Evolutionary conservation across 2,797 vertebrate species (phyloP), one percentile per base, ranked within the genome.

Genomic region (Cryptoblepharus egeriae): DNA sequence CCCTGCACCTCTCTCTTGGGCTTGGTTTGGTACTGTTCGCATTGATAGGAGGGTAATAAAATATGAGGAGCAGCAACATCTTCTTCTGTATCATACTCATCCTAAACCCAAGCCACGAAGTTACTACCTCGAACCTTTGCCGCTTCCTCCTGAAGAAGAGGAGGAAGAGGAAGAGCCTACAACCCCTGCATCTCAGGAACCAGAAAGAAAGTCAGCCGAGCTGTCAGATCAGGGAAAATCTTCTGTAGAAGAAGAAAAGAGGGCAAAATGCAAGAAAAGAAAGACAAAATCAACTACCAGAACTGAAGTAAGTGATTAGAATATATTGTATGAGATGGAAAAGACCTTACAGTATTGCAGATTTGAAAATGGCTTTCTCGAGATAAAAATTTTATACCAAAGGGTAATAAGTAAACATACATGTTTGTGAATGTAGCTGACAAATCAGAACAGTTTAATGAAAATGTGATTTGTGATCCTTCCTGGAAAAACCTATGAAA

Each of bases 1-100:
- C 84, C 95, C 95, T 2, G 95, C 95, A 28, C 95, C 95, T n/a
- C 94, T 96, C 49, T 96, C 95, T 55, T 96, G 95, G 95, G 93
- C 95, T 22, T 96, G 95, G 95, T 96, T 96, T 37, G 96, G 95
- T 68, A 95, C 96, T 0, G 93, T 95, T 78, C 93, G 94, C 11
- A 89, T 95, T 0, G 93, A 96, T 75, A 93, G 94, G 61, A 96
- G 95, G 57, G 91, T 93, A 42, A 85, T 95, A 63, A 95, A 94
- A 60, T 95, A 95, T 0, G 95, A 96, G 81, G 96, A 96, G 26
- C 95, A 96, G 81, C 94, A 95, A 20, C 94, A 95, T 39, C 95
- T 96, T 30, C 93, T 96, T 1, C 84, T 96, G 32, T 94, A 95
- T 75, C 96, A 96, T 88, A 94, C 85, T 0, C 96, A 95, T 79